phyloP scores from a whole-genome alignment of 2,888 invertebrate genomes.

The Melanotus villosus region DNA sequence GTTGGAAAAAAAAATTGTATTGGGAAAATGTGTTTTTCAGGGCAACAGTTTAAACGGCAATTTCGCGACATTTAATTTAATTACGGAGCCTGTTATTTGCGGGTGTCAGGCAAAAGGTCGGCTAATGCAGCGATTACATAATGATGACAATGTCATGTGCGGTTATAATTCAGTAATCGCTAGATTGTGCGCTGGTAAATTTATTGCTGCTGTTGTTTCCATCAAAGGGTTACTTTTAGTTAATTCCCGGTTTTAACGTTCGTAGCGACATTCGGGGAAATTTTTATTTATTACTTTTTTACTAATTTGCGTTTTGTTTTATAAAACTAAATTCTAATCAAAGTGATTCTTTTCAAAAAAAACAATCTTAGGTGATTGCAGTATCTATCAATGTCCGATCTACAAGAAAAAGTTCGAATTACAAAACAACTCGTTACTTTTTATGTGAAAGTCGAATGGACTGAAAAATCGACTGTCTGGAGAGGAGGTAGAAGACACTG shows the following conservation, averaged over 20 bases:
- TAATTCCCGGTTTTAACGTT: too few species aligned
- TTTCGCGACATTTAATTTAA: not conserved
- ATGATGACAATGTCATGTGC: not conserved
- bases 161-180: constrained; percentile 13
- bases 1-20: not conserved
- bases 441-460: constrained; percentile 20
- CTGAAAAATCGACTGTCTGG: constrained; percentile 42
- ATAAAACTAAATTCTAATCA: too few species aligned
- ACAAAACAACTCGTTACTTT: constrained; percentile 37
- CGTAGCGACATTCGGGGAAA: too few species aligned
- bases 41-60: not conserved
- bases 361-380: not conserved
- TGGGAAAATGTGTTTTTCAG: not conserved
- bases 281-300: too few species aligned
- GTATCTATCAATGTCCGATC: constrained; percentile 18
- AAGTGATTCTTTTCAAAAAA: too few species aligned
- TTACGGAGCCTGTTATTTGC: not conserved
- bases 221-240: too few species aligned
- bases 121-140: constrained; percentile 9
- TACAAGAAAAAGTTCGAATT: constrained; percentile 34
- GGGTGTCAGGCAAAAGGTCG: constrained; percentile 7
- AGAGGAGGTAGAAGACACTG: constrained; percentile 40
- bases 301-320: too few species aligned
- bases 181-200: not conserved
- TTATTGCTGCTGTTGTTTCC: not conserved